Evolutionary conservation across 1,140 invertebrate genomes (phyloP), one percentile per base, ranked within the genome.

Genomic region (Bombus cullumanus): DNA sequence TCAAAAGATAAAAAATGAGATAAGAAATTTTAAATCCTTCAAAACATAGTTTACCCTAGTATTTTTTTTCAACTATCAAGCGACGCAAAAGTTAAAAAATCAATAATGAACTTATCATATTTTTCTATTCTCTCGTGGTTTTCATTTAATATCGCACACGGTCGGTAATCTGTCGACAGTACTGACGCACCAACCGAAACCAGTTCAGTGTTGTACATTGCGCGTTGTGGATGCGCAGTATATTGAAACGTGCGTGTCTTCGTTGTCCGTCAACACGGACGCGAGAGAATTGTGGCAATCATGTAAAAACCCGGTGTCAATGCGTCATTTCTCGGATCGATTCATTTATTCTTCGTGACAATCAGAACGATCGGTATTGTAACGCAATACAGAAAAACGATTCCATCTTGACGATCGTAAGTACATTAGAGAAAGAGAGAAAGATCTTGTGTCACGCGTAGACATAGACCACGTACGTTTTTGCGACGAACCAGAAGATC

Each of bases 241-340:
- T 28, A 76, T 31, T 3, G 83, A 86, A 91, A 85, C 85, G 90
- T 91, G 90, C 82, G 83, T 86, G 85, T 81, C 86, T 78, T 81
- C 74, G 81, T 69, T 34, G 78, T 77, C 83, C 81, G 85, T 84
- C 86, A 75, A 81, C 73, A 83, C 85, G 83, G 78, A 69, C 62
- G 88, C 80, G 72, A 82, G 72, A 80, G 69, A 84, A 43, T 31
- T 34, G 69, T 64, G 77, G 31, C 66, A 86, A 87, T 78, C 78
- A 85, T 88, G 86, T 89, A 69, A 88, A 81, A 64, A 39, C 18
- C 10, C 53, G 53, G 62, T 82, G 64, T 80, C 77, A 68, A 68
- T 59, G 71, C 69, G 59, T 57, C 41, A 53, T 73, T n/a, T 57
- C 34, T 66, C 59, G 37, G 85, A 41, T 53, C 62, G 59, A 10